Evolutionary conservation across 2,113 vertebrate genomes (phyloP), one percentile per base, ranked within the genome.

Genomic region (Macrotis lagotis): DNA sequence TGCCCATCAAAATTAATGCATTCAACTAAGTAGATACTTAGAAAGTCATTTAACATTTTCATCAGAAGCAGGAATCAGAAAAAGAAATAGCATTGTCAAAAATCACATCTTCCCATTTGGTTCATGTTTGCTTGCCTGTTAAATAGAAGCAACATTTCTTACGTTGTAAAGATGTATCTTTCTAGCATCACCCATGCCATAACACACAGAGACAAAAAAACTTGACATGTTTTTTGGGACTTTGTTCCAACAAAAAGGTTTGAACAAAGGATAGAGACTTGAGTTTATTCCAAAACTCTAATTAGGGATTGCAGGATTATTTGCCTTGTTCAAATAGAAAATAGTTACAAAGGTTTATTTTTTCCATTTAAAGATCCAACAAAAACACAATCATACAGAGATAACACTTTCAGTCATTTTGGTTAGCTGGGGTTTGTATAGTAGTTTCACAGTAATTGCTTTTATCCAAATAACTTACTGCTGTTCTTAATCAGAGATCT

Each of bases 241-340:
- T 95, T 31, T 96, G 50, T 95, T 97, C 83, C 95, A 97, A 2
- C n/a, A 94, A 97, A 95, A 51, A 96, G 97, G 49, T 95, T 97
- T 95, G 96, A 97, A 98, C 91, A 96, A 95, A 97, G 7, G 66
- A 83, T 83, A 44, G n/a, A 44, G n/a, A 31, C 97, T 92, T 96
- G 95, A 98, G 94, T 97, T 97, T 94, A 96, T 96, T 98, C 96
- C 96, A 98, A 97, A 98, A 95, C 52, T 91, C 94, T 97, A 94
- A 97, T 97, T 97, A 97, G 93, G 91, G 91, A 96, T 53, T 95
- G 93, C 74, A 95, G 93, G 44, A 96, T 48, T 95, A 90, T 95
- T 97, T 97, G 88, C 94, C 92, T 94, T 96, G 90, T 95, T 94
- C 96, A 98, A 97, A 97, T 50, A 97, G 55, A 98, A 98, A 97